A percentile compares a stretch with the other conserved stretches of the same genome.
Conservation (phyloP, 2,113 vertebrate genomes). For the Otolemur garnettii region DNA sequence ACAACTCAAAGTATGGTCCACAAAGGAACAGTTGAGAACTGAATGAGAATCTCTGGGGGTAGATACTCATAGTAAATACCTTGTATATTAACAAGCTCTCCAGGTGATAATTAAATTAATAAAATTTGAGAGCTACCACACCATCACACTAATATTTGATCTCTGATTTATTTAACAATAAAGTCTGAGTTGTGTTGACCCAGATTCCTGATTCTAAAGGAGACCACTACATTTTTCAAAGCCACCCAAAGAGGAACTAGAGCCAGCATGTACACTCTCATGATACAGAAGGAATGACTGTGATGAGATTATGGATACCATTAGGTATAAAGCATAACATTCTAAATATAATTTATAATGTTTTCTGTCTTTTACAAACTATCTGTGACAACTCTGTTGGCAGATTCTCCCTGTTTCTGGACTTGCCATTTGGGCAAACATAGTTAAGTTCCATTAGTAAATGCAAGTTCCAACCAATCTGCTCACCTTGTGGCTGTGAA, state of each 20-base stretch:
- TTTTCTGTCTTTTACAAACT: background rate
- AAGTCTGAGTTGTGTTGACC: slow-evolving; percentile 75
- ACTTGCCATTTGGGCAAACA: slow-evolving; percentile 67
- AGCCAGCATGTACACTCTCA: background rate
- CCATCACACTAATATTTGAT: background rate
- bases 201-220: slow-evolving; percentile 65
- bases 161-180: slow-evolving; percentile 73
- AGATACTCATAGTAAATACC: background rate
- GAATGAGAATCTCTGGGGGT: background rate
- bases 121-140: background rate
- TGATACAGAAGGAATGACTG: background rate
- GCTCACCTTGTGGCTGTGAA: slow-evolving; percentile 34
- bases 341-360: background rate
- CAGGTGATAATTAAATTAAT: background rate
- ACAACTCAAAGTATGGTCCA: background rate
- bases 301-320: background rate
- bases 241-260: background rate
- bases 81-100: background rate
- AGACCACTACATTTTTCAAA: slow-evolving; percentile 22
- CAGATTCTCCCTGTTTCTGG: slow-evolving; percentile 67
- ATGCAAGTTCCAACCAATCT: slow-evolving; percentile 47
- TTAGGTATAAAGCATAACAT: background rate
- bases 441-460: background rate
- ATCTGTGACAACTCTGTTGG: slow-evolving; percentile 40
- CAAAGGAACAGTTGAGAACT: background rate